Conservation (phyloP, 1,140 invertebrate species). For the Drosophila pallidifrons region DNA sequence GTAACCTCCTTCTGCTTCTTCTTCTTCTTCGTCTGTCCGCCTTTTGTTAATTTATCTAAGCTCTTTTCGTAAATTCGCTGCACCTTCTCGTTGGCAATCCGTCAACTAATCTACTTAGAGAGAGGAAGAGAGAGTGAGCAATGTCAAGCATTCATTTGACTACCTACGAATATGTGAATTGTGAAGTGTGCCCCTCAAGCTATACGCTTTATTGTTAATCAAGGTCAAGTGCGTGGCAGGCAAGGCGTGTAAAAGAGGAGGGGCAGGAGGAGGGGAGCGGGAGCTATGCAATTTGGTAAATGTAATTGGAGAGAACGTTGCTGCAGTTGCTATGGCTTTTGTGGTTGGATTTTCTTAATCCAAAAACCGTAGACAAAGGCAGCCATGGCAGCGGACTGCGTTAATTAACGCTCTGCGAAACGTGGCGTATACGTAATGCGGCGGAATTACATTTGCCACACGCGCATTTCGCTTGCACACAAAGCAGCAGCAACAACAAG, state of each 20-base stretch:
- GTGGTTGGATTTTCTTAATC: constrained; percentile 63
- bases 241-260: too few relatives aligned
- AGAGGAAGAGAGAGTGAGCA: not conserved
- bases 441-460: constrained; percentile 69
- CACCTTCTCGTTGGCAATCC: constrained; percentile 2
- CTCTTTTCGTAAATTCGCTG: constrained; percentile 5
- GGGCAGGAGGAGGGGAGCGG: not conserved
- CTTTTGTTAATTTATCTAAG: constrained; percentile 23
- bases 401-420: constrained; percentile 69
- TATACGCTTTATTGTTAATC: constrained; percentile 55
- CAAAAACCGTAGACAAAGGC: constrained; percentile 35
- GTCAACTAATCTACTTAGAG: constrained; percentile 33
- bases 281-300: constrained; percentile 57
- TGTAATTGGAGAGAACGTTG: constrained; percentile 67
- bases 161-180: constrained; percentile 23
- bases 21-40: not conserved
- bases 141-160: constrained; percentile 30
- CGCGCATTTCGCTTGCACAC: constrained; percentile 65
- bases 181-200: constrained; percentile 25
- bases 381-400: constrained; percentile 33
- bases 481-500: constrained; percentile 41
- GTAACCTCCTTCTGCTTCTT: not conserved
- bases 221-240: constrained; percentile 60
- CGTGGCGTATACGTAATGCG: constrained; percentile 77
- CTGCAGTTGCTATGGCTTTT: constrained; percentile 38